Evolutionary conservation across 2,888 invertebrate species (phyloP).

Genomic region (Lapara coniferarum): DNA sequence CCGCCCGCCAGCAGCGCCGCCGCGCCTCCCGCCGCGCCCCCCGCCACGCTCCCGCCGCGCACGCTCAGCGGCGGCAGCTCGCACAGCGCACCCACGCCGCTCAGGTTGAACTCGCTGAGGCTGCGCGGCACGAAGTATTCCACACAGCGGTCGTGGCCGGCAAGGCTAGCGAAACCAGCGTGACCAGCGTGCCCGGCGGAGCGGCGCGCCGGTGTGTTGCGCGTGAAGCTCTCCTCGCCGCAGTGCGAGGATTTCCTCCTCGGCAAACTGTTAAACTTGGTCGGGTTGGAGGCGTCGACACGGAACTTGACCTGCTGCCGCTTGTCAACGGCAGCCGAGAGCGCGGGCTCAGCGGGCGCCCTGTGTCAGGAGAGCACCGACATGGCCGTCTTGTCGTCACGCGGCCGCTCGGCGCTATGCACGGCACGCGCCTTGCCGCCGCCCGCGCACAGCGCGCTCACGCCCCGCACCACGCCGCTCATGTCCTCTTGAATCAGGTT

Average conservation of each 20-base stretch:
- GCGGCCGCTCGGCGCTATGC: slow-evolving; percentile 73
- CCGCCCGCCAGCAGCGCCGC: slow-evolving; percentile 64
- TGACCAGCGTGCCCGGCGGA: slow-evolving; percentile 83
- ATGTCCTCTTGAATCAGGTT: slow-evolving; percentile 92
- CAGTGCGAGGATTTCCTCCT: slow-evolving; percentile 68
- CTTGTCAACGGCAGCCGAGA: slow-evolving; percentile 60
- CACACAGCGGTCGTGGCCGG: slow-evolving; percentile 81
- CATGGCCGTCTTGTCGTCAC: slow-evolving; percentile 79
- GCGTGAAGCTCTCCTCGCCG: slow-evolving; percentile 82
- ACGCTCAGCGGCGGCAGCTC: slow-evolving; percentile 29
- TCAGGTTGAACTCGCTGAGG: slow-evolving; percentile 92
- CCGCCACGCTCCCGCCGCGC: slow-evolving; percentile 49
- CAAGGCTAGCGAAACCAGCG: slow-evolving; percentile 43
- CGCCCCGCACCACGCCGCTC: slow-evolving; percentile 52
- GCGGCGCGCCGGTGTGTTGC: slow-evolving; percentile 86
- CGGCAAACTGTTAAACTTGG: slow-evolving; percentile 84
- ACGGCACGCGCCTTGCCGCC: slow-evolving; percentile 62
- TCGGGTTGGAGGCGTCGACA: slow-evolving; percentile 70
- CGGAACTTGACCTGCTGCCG: slow-evolving; percentile 67
- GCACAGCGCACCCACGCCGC: slow-evolving; percentile 69
- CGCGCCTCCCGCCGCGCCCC: slow-evolving; percentile 38
- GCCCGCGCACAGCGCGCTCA: slow-evolving; percentile 56
- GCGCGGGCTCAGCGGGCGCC: slow-evolving; percentile 61
- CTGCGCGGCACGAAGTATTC: slow-evolving; percentile 94
- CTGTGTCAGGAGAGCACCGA: slow-evolving; percentile 84